Conservation (phyloP, 2,888 invertebrate genomes). For the Lypha dubia region DNA sequence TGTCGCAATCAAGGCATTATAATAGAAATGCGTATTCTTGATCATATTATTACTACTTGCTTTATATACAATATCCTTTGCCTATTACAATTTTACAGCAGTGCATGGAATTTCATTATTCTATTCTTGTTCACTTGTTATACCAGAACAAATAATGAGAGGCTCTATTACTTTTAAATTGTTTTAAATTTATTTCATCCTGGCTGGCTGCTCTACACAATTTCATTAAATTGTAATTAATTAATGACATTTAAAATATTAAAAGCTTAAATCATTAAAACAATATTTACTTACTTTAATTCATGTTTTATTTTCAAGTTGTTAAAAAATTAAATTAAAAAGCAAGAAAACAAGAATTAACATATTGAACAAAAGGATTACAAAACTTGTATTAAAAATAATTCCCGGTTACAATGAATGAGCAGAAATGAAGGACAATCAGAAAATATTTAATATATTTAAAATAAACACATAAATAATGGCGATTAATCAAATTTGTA, state of each 20-base stretch:
- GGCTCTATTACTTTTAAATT: too few species aligned
- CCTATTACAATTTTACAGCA: too few species aligned
- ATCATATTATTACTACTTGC: too few species aligned
- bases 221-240: conserved; percentile 20
- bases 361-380: conserved; percentile 41
- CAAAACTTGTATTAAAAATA: conserved; percentile 7
- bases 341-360: conserved; percentile 11
- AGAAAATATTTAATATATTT: conserved; percentile 6
- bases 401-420: neutral
- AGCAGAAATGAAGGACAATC: conserved; percentile 15
- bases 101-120: too few species aligned
- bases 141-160: too few species aligned
- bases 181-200: neutral
- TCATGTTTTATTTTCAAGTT: conserved; percentile 21
- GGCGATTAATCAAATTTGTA: neutral
- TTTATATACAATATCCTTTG: too few species aligned
- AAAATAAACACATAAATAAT: conserved; percentile 23
- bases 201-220: neutral
- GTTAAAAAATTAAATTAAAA: neutral
- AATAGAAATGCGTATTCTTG: too few species aligned
- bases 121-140: too few species aligned
- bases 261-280: conserved; percentile 31
- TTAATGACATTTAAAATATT: conserved; percentile 18
- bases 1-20: too few species aligned
- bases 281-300: conserved; percentile 38